phyloP scores from a whole-genome alignment of 2,797 vertebrate genomes.

The Australoheros facetus region DNA sequence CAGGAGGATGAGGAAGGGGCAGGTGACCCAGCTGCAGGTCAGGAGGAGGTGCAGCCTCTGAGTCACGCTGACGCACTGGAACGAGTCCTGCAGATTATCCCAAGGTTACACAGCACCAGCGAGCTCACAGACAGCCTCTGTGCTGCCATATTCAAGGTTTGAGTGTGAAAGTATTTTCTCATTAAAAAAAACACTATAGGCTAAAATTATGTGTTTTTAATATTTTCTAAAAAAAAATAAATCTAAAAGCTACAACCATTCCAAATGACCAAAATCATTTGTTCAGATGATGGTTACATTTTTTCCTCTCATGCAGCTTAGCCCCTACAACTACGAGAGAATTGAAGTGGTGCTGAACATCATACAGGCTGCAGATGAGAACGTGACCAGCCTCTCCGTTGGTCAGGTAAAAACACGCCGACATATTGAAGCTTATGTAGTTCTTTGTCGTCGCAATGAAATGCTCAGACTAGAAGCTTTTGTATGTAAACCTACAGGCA shows the following conservation, averaged over 20 bases:
- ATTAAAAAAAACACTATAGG: not conserved
- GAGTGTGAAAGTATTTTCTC: not conserved
- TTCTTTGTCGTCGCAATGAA: not conserved
- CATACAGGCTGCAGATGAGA: conserved; percentile 87
- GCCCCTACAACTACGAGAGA: conserved; percentile 95
- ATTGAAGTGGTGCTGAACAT: conserved; percentile 90
- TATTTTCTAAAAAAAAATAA: not conserved
- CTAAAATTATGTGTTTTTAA: not conserved
- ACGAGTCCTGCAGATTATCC: conserved; percentile 85
- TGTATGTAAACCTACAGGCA: conserved; percentile 75
- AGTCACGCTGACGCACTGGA: conserved; percentile 77
- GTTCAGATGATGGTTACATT: not conserved
- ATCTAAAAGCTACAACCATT: not conserved
- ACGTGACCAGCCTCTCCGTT: conserved; percentile 82
- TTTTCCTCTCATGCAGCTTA: conserved; percentile 82
- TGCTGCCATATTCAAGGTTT: conserved; percentile 88
- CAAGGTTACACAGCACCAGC: conserved; percentile 83
- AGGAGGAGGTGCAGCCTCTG: conserved; percentile 41
- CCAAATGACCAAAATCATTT: not conserved
- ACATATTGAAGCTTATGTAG: not conserved
- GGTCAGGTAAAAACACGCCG: conserved; percentile 82
- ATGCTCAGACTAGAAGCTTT: not conserved
- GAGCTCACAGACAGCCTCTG: conserved; percentile 86
- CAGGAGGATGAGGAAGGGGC: conserved; percentile 67
- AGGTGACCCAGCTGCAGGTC: not conserved